A percentile compares a stretch with the other conserved stretches of the same genome.
Conservation (phyloP, 2,113 vertebrate species). For the Corythaixoides concolor region DNA sequence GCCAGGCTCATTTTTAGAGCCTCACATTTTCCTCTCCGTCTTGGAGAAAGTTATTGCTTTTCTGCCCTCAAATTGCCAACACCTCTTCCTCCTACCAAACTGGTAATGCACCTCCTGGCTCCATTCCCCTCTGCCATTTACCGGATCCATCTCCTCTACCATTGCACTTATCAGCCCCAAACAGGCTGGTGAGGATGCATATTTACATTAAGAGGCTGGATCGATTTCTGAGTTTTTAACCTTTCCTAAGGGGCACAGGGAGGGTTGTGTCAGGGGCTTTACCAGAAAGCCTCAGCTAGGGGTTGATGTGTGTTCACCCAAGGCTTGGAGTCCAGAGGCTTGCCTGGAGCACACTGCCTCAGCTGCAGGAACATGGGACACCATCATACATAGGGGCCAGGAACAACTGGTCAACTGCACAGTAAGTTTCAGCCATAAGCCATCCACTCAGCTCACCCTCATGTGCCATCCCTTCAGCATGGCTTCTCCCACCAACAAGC, state of each 20-base stretch:
- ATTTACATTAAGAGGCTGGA: neutral
- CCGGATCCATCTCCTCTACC: neutral
- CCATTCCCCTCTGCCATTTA: neutral
- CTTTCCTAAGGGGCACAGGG: neutral
- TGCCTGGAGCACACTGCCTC: rapidly evolving
- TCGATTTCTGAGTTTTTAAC: neutral
- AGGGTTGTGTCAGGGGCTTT: neutral
- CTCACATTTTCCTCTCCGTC: neutral
- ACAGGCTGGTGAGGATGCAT: neutral
- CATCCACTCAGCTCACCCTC: neutral
- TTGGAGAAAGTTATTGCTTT: neutral
- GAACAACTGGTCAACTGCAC: neutral
- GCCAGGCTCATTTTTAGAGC: neutral
- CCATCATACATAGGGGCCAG: neutral
- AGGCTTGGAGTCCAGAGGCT: neutral
- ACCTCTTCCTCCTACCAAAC: neutral
- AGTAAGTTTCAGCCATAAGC: neutral
- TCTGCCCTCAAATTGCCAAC: neutral
- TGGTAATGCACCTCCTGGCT: constrained; percentile 48
- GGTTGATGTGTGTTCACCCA: neutral
- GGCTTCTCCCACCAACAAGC: neutral
- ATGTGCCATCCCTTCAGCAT: neutral
- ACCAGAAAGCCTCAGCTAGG: neutral
- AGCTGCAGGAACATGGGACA: rapidly evolving
- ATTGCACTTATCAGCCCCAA: neutral